These are phyloP conservation scores for Daktulosphaira vitifoliae DNA, from an alignment of 1,140 invertebrate genomes.

Conservation along the genomic window DNA sequence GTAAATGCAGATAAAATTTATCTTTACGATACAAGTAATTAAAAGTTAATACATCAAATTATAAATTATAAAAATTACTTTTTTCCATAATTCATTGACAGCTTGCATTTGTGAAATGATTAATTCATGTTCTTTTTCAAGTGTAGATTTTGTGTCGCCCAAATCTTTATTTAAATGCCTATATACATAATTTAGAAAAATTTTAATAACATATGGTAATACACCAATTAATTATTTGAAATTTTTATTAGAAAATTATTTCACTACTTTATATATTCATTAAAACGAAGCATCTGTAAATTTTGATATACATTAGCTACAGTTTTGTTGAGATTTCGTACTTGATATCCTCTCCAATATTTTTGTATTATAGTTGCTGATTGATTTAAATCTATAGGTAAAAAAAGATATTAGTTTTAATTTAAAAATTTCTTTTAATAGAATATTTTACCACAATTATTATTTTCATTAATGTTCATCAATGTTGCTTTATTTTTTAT, in stretches of 20 bases:
- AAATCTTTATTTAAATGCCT: slow-evolving; percentile 70
- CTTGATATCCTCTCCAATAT: slow-evolving; percentile 77
- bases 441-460: background rate
- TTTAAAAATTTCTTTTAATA: too few species aligned
- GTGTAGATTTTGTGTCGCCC: slow-evolving; percentile 66
- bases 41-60: too few species aligned
- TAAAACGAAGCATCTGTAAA: slow-evolving; percentile 66
- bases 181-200: slow-evolving; percentile 37
- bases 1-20: too few species aligned
- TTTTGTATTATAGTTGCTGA: slow-evolving; percentile 76
- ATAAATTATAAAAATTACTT: too few species aligned
- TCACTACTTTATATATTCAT: slow-evolving; percentile 76
- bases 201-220: background rate
- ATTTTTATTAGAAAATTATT: too few species aligned
- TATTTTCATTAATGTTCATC: slow-evolving; percentile 5
- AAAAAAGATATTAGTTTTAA: background rate
- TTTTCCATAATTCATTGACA: slow-evolving; percentile 81
- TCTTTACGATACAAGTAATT: too few species aligned
- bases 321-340: slow-evolving; percentile 65
- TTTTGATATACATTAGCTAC: slow-evolving; percentile 64
- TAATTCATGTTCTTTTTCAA: slow-evolving; percentile 76
- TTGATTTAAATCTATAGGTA: slow-evolving; percentile 45
- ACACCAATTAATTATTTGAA: background rate
- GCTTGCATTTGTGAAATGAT: slow-evolving; percentile 82
- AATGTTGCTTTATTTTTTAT: slow-evolving; percentile 28